Percentiles rank a stretch among this genome's conserved stretches.
These are phyloP conservation scores for Tetramorium parvispinum DNA, from an alignment of 1,140 invertebrate species.

Conservation along the genomic window DNA sequence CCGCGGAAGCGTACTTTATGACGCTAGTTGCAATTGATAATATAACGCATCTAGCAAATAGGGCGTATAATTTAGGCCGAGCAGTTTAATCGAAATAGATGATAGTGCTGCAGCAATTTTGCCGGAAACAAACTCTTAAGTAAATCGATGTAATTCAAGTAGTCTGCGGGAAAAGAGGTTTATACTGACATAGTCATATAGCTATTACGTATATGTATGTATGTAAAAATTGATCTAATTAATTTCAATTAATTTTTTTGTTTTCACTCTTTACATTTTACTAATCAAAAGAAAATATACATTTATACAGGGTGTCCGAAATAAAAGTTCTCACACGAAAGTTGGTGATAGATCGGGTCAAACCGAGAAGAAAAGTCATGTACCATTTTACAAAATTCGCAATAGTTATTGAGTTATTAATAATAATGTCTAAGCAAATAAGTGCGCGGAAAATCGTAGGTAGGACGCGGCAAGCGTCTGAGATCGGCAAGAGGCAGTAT, in stretches of 20 bases:
- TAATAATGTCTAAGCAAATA: too few species aligned
- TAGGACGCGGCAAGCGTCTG: too few species aligned
- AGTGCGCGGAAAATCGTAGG: too few species aligned
- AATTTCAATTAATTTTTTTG: neutral
- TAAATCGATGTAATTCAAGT: neutral
- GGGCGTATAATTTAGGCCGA: conserved; percentile 8
- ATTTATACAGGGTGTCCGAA: too few species aligned
- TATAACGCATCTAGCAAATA: conserved; percentile 25
- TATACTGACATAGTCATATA: too few species aligned
- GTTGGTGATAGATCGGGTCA: too few species aligned
- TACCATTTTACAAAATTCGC: too few species aligned
- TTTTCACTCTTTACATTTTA: neutral
- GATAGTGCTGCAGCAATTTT: neutral
- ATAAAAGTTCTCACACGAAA: too few species aligned
- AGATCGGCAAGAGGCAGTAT: too few species aligned
- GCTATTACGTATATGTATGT: neutral
- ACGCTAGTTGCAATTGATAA: conserved; percentile 47
- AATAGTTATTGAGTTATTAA: too few species aligned
- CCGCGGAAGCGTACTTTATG: conserved; percentile 29
- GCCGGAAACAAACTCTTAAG: neutral
- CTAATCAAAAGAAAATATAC: neutral
- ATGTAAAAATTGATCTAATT: neutral
- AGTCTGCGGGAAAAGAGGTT: neutral
- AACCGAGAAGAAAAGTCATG: too few species aligned
- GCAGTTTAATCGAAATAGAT: conserved; percentile 34